Evolutionary conservation across 1,140 invertebrate species (phyloP).

Genomic region (Megalonaias nervosa): DNA sequence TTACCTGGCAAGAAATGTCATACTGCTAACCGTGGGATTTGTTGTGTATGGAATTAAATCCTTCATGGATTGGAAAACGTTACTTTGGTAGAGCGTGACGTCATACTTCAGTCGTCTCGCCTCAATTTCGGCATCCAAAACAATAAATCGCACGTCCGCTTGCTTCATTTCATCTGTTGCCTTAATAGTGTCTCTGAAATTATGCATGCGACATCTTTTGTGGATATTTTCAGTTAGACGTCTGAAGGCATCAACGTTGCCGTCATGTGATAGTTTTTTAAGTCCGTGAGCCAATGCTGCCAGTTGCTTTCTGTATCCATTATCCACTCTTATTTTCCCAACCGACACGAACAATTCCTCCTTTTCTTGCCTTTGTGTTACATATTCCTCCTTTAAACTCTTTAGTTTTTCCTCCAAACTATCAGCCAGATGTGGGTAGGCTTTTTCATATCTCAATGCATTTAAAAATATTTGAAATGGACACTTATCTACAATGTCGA

Average conservation of each 20-base stretch:
- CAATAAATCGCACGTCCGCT: conserved; percentile 18
- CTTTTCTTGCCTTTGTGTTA: neutral
- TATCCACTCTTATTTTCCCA: conserved; percentile 10
- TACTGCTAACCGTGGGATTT: conserved; percentile 16
- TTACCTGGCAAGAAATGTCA: conserved; percentile 20
- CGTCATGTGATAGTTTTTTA: conserved; percentile 18
- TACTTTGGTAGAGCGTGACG: neutral
- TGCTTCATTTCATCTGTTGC: conserved; percentile 9
- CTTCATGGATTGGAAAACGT: conserved; percentile 18
- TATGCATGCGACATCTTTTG: conserved; percentile 1
- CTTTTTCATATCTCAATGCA: conserved; percentile 6
- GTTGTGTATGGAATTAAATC: conserved; percentile 17
- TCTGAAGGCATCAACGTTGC: conserved; percentile 1
- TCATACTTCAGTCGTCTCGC: conserved; percentile 12
- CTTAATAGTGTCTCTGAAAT: neutral
- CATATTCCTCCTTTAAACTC: neutral
- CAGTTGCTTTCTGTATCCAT: conserved; percentile 3
- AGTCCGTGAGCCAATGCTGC: conserved; percentile 8
- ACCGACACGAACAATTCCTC: conserved; percentile 12
- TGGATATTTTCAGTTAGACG: neutral
- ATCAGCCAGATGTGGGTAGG: conserved; percentile 4
- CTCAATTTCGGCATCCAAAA: conserved; percentile 13
- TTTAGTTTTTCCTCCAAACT: conserved; percentile 6
- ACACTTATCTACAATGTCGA: conserved; percentile 1
- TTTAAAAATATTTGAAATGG: conserved; percentile 10